These are phyloP conservation scores for Spilosoma lubricipeda DNA, from an alignment of 2,888 invertebrate species.

Conservation along the genomic window DNA sequence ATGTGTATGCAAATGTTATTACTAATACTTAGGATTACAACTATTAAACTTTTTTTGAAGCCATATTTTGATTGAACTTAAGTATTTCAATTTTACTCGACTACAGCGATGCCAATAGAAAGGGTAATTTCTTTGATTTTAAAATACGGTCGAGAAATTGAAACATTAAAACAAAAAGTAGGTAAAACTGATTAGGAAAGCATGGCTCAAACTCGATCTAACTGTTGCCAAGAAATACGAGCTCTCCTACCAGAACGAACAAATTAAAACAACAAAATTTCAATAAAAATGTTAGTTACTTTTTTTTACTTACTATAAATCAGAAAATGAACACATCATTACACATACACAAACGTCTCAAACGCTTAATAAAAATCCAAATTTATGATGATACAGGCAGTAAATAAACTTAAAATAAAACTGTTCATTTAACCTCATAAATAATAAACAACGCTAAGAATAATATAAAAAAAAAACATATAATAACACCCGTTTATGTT, in stretches of 20 bases:
- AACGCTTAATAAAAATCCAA: conserved; percentile 11
- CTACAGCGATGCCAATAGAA: too few relatives aligned
- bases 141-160: neutral
- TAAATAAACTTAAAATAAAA: conserved; percentile 15
- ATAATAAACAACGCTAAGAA: conserved; percentile 19
- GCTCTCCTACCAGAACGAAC: neutral
- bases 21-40: neutral
- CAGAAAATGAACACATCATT: neutral
- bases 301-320: neutral
- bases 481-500: conserved; percentile 20
- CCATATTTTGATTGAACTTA: too few relatives aligned
- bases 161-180: neutral
- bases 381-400: conserved; percentile 18
- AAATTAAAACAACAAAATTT: neutral
- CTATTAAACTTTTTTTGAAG: neutral
- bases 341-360: conserved; percentile 4
- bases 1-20: conserved; percentile 2
- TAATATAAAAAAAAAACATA: conserved; percentile 22
- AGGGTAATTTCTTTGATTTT: neutral
- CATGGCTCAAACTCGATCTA: too few relatives aligned
- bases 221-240: neutral
- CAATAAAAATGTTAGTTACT: neutral
- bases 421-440: conserved; percentile 19
- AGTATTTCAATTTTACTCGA: too few relatives aligned
- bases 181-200: too few relatives aligned